Conservation (phyloP, 23 tunicate genomes). For the Trididemnum clinides region DNA sequence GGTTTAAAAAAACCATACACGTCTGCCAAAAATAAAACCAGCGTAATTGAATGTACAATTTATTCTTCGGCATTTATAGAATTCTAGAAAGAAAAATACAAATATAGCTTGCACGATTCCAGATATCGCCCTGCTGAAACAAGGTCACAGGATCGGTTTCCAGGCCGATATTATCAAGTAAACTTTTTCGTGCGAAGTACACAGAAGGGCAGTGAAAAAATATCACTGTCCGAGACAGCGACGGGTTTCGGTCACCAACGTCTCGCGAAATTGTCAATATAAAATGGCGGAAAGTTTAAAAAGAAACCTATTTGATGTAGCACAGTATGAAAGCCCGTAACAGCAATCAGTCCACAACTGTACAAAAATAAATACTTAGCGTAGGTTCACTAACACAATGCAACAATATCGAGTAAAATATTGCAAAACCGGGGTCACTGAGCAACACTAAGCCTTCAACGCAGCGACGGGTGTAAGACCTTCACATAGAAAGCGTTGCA, state of each 20-base stretch:
- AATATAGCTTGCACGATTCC: constrained; percentile 44
- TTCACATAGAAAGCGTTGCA: constrained; percentile 3
- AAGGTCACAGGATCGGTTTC: neutral
- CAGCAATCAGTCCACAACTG: neutral
- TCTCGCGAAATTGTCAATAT: too few relatives aligned
- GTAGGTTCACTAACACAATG: neutral
- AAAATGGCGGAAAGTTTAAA: too few relatives aligned
- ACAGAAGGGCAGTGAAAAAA: constrained; percentile 24
- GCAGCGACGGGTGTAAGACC: too few relatives aligned
- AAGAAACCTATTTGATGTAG: neutral
- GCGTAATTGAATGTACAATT: constrained; percentile 64
- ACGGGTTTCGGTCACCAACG: too few relatives aligned
- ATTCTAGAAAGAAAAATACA: constrained; percentile 61
- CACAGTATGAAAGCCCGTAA: neutral
- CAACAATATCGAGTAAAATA: neutral
- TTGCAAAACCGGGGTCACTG: too few relatives aligned
- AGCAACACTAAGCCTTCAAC: too few relatives aligned
- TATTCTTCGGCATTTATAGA: constrained; percentile 68
- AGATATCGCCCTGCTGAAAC: too few relatives aligned
- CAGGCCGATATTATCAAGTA: neutral
- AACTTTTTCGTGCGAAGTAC: constrained; percentile 5
- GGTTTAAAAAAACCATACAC: too few relatives aligned
- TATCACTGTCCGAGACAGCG: too few relatives aligned
- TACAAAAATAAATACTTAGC: constrained; percentile 39
- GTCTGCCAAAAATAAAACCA: too few relatives aligned